phyloP scores from a whole-genome alignment of 1,140 invertebrate genomes.

The Euschistus heros region DNA sequence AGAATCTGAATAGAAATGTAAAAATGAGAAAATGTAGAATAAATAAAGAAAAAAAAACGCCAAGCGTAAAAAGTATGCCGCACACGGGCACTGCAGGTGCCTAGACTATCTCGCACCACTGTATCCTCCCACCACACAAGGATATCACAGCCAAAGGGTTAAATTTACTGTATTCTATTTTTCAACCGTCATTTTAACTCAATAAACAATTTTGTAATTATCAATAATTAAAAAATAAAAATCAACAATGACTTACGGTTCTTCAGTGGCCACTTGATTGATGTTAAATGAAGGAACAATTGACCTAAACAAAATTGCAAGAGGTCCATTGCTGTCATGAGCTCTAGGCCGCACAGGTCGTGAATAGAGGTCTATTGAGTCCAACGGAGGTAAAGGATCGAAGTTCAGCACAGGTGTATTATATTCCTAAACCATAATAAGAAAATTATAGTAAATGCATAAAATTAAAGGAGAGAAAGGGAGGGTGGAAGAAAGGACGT shows the following conservation, averaged over 20 bases:
- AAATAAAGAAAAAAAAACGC: too few relatives aligned
- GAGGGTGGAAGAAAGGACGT: too few relatives aligned
- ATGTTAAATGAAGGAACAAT: slow-evolving; percentile 51
- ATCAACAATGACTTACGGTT: slow-evolving; percentile 21
- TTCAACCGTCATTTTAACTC: too few relatives aligned
- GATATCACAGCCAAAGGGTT: too few relatives aligned
- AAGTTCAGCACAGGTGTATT: slow-evolving; percentile 57
- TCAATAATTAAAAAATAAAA: slow-evolving; percentile 6
- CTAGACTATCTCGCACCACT: too few relatives aligned
- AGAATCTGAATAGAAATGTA: too few relatives aligned
- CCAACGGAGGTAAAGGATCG: slow-evolving; percentile 68
- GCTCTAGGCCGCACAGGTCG: slow-evolving; percentile 38
- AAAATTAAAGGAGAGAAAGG: neutral
- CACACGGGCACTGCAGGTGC: too few relatives aligned
- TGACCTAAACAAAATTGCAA: slow-evolving; percentile 53
- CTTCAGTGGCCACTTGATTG: slow-evolving; percentile 30
- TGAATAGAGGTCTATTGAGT: slow-evolving; percentile 62
- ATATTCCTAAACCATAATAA: neutral
- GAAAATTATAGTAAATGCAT: neutral
- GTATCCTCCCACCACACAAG: too few relatives aligned
- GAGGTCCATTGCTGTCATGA: slow-evolving; percentile 33
- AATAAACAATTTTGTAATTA: too few relatives aligned
- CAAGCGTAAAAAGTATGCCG: too few relatives aligned
- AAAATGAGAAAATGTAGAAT: too few relatives aligned
- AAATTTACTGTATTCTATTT: too few relatives aligned